Evolutionary conservation across 2,797 vertebrate genomes (phyloP).

Genomic region (Serranus cabrilla): DNA sequence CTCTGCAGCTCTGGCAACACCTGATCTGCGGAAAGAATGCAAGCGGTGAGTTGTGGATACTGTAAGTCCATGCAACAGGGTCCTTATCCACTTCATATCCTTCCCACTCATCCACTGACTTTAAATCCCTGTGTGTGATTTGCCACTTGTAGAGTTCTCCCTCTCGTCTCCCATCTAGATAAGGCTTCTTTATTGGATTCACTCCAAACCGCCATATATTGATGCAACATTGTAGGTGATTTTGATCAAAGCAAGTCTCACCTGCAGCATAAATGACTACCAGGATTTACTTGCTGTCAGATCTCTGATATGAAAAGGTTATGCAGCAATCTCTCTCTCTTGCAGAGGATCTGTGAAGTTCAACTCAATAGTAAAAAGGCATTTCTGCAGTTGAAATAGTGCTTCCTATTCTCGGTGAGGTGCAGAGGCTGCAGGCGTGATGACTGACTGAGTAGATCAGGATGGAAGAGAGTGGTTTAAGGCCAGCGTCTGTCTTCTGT

Average conservation of each 20-base stretch:
- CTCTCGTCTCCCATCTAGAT: background rate
- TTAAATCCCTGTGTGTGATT: background rate
- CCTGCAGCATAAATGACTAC: background rate
- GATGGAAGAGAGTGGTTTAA: conserved; percentile 10
- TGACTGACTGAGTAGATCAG: conserved; percentile 31
- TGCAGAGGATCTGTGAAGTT: background rate
- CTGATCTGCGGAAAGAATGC: conserved; percentile 97
- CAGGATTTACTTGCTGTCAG: background rate
- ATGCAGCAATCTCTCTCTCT: background rate
- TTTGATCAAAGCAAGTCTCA: conserved; percentile 6
- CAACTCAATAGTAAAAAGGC: background rate
- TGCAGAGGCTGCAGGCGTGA: conserved; percentile 41
- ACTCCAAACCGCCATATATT: background rate
- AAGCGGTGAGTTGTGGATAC: conserved; percentile 88
- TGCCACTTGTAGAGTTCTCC: conserved; percentile 12
- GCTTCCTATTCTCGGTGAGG: conserved; percentile 6
- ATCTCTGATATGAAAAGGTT: background rate
- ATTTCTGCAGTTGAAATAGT: conserved; percentile 18
- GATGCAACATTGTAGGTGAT: background rate
- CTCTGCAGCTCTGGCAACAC: conserved; percentile 93
- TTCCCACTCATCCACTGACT: background rate
- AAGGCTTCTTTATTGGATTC: background rate
- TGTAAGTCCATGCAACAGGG: conserved; percentile 24
- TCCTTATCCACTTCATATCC: background rate
- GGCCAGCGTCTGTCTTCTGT: conserved; percentile 15